Conservation (phyloP, 2,888 invertebrate species). For the Scaeva pyrastri region DNA sequence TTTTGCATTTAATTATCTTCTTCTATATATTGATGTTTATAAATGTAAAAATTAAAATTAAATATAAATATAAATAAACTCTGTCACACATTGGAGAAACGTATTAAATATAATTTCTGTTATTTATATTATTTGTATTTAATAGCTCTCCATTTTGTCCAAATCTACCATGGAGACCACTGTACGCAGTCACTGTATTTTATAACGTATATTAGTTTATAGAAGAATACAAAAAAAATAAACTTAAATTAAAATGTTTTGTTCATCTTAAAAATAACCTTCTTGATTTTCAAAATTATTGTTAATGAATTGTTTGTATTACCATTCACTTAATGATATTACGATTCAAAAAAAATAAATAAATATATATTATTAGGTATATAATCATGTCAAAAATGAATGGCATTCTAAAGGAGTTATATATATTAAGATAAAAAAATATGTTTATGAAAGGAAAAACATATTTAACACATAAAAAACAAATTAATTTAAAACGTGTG, state of each 20-base stretch:
- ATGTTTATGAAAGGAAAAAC: conserved; percentile 37
- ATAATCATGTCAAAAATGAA: conserved; percentile 73
- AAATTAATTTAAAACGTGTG: conserved; percentile 41
- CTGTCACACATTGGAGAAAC: conserved; percentile 71
- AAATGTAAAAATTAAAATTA: background rate
- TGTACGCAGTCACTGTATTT: conserved; percentile 83
- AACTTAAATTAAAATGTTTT: conserved; percentile 45
- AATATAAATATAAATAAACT: conserved; percentile 33
- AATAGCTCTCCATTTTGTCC: conserved; percentile 80
- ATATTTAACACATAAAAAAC: conserved; percentile 45
- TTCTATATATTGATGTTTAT: background rate
- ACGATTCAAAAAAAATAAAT: conserved; percentile 18
- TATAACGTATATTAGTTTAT: conserved; percentile 31
- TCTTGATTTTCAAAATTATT: conserved; percentile 13
- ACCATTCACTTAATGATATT: conserved; percentile 70
- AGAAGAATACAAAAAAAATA: conserved; percentile 14
- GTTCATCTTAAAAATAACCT: conserved; percentile 33
- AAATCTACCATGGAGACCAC: conserved; percentile 84
- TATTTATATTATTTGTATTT: conserved; percentile 73
- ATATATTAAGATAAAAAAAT: conserved; percentile 8
- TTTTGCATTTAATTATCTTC: conserved; percentile 17
- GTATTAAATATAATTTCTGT: conserved; percentile 77
- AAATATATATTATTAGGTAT: conserved; percentile 45
- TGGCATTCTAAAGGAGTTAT: conserved; percentile 68
- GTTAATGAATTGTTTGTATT: conserved; percentile 48